Evolutionary conservation across 1,140 invertebrate species (phyloP).

Genomic region (Argopecten irradians): DNA sequence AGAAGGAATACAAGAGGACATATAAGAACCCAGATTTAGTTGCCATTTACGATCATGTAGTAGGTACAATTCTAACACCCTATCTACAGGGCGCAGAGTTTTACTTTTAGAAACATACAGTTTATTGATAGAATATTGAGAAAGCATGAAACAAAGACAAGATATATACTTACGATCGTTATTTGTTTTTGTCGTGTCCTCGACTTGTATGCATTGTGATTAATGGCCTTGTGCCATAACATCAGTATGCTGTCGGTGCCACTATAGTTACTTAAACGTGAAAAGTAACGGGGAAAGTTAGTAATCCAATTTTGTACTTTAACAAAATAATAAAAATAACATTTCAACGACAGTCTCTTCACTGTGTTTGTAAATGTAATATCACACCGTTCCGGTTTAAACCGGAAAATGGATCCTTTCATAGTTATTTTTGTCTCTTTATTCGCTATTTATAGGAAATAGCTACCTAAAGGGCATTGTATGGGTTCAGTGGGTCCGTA

Average conservation of each 20-base stretch:
- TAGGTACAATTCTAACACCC: too few species aligned
- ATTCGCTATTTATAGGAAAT: not conserved
- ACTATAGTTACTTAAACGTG: not conserved
- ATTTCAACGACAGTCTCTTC: not conserved
- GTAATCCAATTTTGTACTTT: not conserved
- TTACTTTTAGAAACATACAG: too few species aligned
- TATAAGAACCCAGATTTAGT: too few species aligned
- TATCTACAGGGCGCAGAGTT: too few species aligned
- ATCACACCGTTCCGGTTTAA: not conserved
- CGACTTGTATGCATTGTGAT: too few species aligned
- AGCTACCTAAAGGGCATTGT: not conserved
- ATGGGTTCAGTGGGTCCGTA: slow-evolving; percentile 8
- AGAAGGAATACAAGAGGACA: too few species aligned
- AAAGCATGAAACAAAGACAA: too few species aligned
- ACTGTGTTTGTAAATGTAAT: not conserved
- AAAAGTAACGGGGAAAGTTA: not conserved
- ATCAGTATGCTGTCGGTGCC: not conserved
- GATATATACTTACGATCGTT: too few species aligned
- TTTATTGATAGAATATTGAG: too few species aligned
- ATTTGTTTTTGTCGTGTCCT: too few species aligned
- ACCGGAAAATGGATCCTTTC: slow-evolving; percentile 14
- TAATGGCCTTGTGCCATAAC: not conserved
- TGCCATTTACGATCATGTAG: too few species aligned
- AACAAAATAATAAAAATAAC: not conserved
- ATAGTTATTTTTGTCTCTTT: not conserved